Percentiles rank a stretch among this genome's conserved stretches.
Conservation (phyloP, 2,797 vertebrate genomes). For the Falco peregrinus region DNA sequence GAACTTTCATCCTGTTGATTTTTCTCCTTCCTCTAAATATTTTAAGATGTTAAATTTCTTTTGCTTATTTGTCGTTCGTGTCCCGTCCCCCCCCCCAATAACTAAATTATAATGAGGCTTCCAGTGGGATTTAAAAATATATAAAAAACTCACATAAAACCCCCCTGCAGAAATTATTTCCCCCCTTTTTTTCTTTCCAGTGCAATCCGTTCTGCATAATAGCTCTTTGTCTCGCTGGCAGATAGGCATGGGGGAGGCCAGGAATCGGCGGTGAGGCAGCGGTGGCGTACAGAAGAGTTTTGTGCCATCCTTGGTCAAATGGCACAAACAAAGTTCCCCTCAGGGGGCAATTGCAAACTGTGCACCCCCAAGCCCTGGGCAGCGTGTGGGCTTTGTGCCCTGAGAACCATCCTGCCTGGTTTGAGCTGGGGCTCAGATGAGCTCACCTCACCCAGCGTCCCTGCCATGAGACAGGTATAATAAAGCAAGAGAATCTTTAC, state of each 20-base stretch:
- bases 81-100: slow-evolving; percentile 59
- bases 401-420: fast-evolving
- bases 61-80: slow-evolving; percentile 64
- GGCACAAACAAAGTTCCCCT: neutral
- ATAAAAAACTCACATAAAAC: neutral
- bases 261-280: neutral
- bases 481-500: slow-evolving; percentile 69
- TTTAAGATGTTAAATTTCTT: slow-evolving; percentile 57
- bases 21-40: slow-evolving; percentile 34
- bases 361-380: fast-evolving
- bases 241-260: slow-evolving; percentile 60
- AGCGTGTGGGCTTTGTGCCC: neutral
- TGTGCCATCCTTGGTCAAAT: fast-evolving
- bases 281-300: neutral
- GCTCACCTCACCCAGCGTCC: neutral
- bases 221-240: slow-evolving; percentile 73
- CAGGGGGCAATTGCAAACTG: neutral
- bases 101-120: slow-evolving; percentile 76
- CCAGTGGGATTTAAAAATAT: slow-evolving; percentile 65
- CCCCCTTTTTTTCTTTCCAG: slow-evolving; percentile 32
- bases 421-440: neutral
- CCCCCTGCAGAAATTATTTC: slow-evolving; percentile 56
- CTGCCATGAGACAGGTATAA: slow-evolving; percentile 57
- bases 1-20: slow-evolving; percentile 58
- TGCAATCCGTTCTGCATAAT: slow-evolving; percentile 73